Evolutionary conservation across 1,140 invertebrate genomes (phyloP), one percentile per base, ranked within the genome.

Genomic region (Anadara kagoshimensis): DNA sequence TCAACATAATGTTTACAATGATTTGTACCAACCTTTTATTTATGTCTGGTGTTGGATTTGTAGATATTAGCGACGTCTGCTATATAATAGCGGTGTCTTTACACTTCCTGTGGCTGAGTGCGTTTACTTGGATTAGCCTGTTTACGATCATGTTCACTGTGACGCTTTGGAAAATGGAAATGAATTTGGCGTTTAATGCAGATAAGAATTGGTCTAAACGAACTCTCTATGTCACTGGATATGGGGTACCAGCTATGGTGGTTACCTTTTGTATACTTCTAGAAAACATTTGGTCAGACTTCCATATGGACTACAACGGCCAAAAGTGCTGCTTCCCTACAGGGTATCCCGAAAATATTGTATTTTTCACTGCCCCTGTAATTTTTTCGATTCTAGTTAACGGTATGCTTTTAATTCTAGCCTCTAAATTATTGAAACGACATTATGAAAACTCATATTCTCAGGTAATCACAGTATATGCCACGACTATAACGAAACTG

Each of bases 41-140:
- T 47, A 22, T 69, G 12, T 10, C 8, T 4, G 57, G 51, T n/a
- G 22, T 70, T 18, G 62, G 62, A 2, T 45, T 49, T 36, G 36
- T 29, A 14, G 47, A 64, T 20, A 24, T 36, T 53, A 11, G 36
- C 7, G 4, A 36, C 5, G 47, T 53, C 8, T 64, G 62, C 41
- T 41, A 47, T 2, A n/a, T 64, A 1, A 53, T 64, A n/a, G 47
- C 45, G 7, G 47, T 64, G 4, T 1, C 45, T 3, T n/a, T 64
- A 11, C 62, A 64, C 22, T 64, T 41, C 24, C n/a, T 41, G 18
- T 64, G 45, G 62, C 26, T 64, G 26, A n/a, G 10, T 5, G 62
- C 51, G 14, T 64, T 64, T 53, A 36, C 29, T 36, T 36, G 29
- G 29, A 7, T 36, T 36, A 36, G 29, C 7, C 7, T 36, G 29